Evolutionary conservation across 2,797 vertebrate genomes (phyloP), one percentile per base, ranked within the genome.

Genomic region (Peromyscus attwateri): DNA sequence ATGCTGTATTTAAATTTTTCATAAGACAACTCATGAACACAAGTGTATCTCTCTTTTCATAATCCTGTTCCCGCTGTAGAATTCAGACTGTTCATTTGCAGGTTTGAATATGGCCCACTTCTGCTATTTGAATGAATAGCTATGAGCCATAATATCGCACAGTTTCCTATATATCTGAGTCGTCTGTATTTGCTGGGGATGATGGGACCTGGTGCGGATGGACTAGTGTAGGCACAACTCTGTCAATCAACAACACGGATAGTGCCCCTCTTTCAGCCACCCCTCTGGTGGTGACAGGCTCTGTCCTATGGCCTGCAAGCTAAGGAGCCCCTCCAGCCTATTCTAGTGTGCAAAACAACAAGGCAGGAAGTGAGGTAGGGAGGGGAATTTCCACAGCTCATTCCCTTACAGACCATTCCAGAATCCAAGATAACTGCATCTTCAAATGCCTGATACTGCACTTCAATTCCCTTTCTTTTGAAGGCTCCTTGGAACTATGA

Each of bases 1-100:
- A 93, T 60, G 46, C 57, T 83, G 31, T 89, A 79, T 82, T 87
- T 92, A 80, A 76, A 79, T n/a, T 95, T 81, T 75, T 81, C 57
- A 85, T 91, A 81, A 80, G 34, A 88, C 52, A 76, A 49, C 23
- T 60, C 49, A 75, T 34, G 8, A 93, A 60, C 7, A 80, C 10
- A 82, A 40, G 3, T 68, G 52, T 70, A 25, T 57, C 76, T 85
- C 37, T 73, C 40, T 79, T 81, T 60, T 80, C 37, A 82, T 21
- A 60, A 43, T 82, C 57, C 55, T 57, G 46, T 55, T 94, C 52
- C 29, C 71, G 68, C 25, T 37, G 3, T 57, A 19, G 21, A 82
- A 37, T n/a, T 2, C 11, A 70, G 34, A 81, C 55, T n/a, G 25
- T 73, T 92, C 23, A 14, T 73, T 49, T 92, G n/a, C 31, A 75